These are phyloP conservation scores for Oryzias javanicus DNA, from an alignment of 2,113 vertebrate species.

Conservation along the genomic window DNA sequence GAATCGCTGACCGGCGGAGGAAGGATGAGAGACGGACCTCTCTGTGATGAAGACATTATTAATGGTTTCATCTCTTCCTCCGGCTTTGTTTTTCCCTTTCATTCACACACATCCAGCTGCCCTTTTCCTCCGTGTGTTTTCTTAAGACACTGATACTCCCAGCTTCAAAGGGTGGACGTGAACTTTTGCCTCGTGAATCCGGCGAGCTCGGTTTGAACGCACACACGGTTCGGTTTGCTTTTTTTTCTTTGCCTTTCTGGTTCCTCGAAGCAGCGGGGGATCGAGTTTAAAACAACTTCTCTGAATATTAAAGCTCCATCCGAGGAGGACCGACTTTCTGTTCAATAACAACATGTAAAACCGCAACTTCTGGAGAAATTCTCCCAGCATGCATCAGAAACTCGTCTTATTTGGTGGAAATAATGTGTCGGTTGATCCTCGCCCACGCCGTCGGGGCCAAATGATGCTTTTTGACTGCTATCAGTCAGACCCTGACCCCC, in stretches of 20 bases:
- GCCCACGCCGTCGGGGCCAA: constrained; percentile 27
- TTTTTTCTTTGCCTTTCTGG: constrained; percentile 38
- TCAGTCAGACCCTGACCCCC: constrained; percentile 34
- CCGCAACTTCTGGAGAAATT: constrained; percentile 20
- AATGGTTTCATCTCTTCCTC: constrained; percentile 56
- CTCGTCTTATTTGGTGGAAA: neutral
- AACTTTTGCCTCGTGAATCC: constrained; percentile 63
- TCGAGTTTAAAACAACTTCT: too few relatives aligned
- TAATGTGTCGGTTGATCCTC: constrained; percentile 39
- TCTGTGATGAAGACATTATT: constrained; percentile 62
- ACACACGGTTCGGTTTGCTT: constrained; percentile 33
- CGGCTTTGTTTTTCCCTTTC: constrained; percentile 16
- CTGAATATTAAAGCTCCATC: too few relatives aligned
- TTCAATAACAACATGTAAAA: constrained; percentile 17
- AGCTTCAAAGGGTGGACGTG: constrained; percentile 65
- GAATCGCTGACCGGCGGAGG: constrained; percentile 50
- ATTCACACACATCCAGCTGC: constrained; percentile 26
- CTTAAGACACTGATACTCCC: constrained; percentile 64
- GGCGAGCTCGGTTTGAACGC: constrained; percentile 20
- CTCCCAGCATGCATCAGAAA: too few relatives aligned
- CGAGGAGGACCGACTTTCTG: constrained; percentile 32
- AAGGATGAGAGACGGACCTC: constrained; percentile 55
- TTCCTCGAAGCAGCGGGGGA: constrained; percentile 47
- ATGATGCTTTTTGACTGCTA: constrained; percentile 41
- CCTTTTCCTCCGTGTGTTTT: constrained; percentile 63